These are phyloP conservation scores for Cotesia congregata DNA, from an alignment of 2,888 invertebrate species.

Conservation along the genomic window DNA sequence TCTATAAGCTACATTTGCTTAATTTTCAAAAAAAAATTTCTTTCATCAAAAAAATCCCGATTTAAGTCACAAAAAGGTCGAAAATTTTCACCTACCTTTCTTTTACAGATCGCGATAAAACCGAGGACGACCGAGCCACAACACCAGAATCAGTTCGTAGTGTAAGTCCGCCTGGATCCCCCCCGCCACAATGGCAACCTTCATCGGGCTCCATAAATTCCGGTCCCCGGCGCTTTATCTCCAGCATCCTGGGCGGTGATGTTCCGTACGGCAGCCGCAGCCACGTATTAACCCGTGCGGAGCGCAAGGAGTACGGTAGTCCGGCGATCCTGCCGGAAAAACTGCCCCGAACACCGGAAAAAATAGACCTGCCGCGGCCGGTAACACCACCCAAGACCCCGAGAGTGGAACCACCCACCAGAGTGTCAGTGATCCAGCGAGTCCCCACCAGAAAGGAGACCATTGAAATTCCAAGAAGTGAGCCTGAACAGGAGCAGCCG, in stretches of 20 bases:
- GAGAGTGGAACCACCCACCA: conserved; percentile 75
- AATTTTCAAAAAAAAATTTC: no score
- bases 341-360: conserved; percentile 73
- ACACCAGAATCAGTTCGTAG: conserved; percentile 66
- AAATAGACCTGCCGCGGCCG: conserved; percentile 65
- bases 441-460: conserved; percentile 73
- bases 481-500: conserved; percentile 82
- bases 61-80: not conserved
- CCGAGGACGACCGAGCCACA: conserved; percentile 67
- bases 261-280: conserved; percentile 86
- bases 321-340: conserved; percentile 74
- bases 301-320: conserved; percentile 80
- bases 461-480: conserved; percentile 64
- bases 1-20: no score
- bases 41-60: no score
- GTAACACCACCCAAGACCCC: conserved; percentile 77
- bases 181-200: conserved; percentile 64
- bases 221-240: conserved; percentile 78
- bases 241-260: conserved; percentile 85
- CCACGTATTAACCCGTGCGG: conserved; percentile 85
- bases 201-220: conserved; percentile 52
- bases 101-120: conserved; percentile 64
- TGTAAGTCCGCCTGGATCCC: conserved; percentile 63
- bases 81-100: not conserved
- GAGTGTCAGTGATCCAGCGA: conserved; percentile 86